These are phyloP conservation scores for Todiramphus saurophagus DNA, from an alignment of 2,113 vertebrate genomes.

Conservation along the genomic window DNA sequence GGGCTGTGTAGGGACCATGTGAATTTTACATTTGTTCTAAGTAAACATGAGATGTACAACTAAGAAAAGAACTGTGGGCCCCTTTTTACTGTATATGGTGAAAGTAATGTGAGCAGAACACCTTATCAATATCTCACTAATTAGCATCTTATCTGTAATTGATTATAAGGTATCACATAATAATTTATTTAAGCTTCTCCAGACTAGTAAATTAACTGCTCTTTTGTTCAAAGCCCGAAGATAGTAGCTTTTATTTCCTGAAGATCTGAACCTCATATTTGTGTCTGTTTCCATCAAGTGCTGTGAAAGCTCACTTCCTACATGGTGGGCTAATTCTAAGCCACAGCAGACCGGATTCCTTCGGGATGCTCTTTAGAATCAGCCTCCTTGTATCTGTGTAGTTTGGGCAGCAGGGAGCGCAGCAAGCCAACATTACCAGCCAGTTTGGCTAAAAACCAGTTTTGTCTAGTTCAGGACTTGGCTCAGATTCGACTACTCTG, in stretches of 20 bases:
- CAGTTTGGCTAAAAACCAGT: not conserved
- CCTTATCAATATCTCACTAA: not conserved
- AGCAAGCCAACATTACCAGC: not conserved
- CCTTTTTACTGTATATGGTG: not conserved
- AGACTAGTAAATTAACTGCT: not conserved
- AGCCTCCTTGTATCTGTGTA: not conserved
- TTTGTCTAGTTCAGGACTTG: not conserved
- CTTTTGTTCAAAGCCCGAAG: not conserved
- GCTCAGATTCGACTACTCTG: not conserved
- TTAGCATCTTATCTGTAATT: not conserved
- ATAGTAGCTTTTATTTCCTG: not conserved
- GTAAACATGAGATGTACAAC: not conserved
- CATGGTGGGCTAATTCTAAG: not conserved
- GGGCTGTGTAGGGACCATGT: not conserved
- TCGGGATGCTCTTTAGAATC: not conserved
- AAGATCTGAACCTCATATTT: not conserved
- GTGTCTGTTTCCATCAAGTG: not conserved
- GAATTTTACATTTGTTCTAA: not conserved
- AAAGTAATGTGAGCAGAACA: not conserved
- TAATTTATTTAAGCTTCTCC: not conserved
- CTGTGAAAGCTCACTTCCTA: not conserved
- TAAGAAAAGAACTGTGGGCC: not conserved
- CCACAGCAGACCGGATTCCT: rapidly evolving
- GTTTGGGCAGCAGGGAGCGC: slow-evolving; percentile 49
- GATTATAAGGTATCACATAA: not conserved